These are phyloP conservation scores for Sesia apiformis DNA, from an alignment of 2,888 invertebrate species.

Conservation along the genomic window DNA sequence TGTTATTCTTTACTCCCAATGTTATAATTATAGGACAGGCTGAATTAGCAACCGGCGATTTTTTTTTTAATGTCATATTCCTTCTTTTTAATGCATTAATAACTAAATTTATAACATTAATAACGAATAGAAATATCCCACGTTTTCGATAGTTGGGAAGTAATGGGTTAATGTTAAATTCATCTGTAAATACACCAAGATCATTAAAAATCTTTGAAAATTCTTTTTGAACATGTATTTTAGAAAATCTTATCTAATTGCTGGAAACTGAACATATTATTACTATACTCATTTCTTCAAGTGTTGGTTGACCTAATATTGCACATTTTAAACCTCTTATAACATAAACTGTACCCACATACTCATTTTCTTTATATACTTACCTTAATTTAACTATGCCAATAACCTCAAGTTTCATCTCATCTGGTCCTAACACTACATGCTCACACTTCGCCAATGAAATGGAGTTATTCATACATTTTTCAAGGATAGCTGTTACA, in stretches of 20 bases:
- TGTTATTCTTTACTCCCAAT: too few relatives aligned
- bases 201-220: constrained; percentile 5
- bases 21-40: too few relatives aligned
- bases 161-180: constrained; percentile 1
- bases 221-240: not conserved
- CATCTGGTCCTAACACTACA: constrained; percentile 2
- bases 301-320: constrained; percentile 2
- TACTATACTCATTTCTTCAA: not conserved
- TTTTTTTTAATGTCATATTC: too few relatives aligned
- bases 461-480: too few relatives aligned
- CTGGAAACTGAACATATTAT: not conserved
- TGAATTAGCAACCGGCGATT: too few relatives aligned
- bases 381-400: not conserved
- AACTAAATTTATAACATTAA: too few relatives aligned
- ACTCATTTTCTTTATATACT: not conserved
- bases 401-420: not conserved
- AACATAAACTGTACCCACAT: constrained; percentile 1
- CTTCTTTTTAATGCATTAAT: too few relatives aligned
- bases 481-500: not conserved
- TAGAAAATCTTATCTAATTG: not conserved
- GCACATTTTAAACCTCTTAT: constrained; percentile 1
- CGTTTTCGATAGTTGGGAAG: too few relatives aligned
- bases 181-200: constrained; percentile 3
- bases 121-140: too few relatives aligned
- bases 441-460: not conserved